Base-by-base conservation (phyloP, 2,797 vertebrate species). In the Octomys mimax region DNA sequence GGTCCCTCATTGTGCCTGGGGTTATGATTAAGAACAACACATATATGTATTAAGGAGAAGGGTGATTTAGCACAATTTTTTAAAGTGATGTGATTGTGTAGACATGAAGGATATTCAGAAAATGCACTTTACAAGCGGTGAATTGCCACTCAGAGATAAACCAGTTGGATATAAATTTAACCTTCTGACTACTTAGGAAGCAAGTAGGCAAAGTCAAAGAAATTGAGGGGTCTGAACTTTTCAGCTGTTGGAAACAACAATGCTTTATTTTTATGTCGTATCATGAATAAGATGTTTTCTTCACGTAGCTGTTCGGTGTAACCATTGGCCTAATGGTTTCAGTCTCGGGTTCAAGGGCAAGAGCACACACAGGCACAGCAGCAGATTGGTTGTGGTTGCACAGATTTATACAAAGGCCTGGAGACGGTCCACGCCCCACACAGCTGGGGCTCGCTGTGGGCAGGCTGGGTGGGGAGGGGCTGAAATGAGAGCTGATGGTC, bases 121-220 rank as follows among this genome's bases (percentile, higher is more conserved):
- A 97, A 64, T 59, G 70, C 75, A 59, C 54, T 88, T 92, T 54
- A 92, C 46, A 64, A 93, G 85, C 11, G 59, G 87, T 46, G 59
- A 91, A 64, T 92, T 39, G 52, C 42, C 90, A 33, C 57, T 87
- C 88, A 31, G n/a, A 88, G 21, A 14, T 42, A 87, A 64, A 22
- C 28, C 77, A 93, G 39, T 6, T 0, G 0, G 80, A 80, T 28
- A 1, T 79, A 80, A 95, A 62, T 9, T 18, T 54, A 71, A 2
- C 18, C 66, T 82, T 89, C 46, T 39, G 9, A 73, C 9, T 77
- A 92, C 54, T 95, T 28, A 95, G 57, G 49, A 89, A 77, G 57
- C 73, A 96, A 97, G 81, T 0, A 0, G 2, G 1, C 59, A 57
- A 82, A 93, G 42, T 75, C 66, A 46, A 33, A 77, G 64, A 61